Percentiles rank a stretch among this genome's conserved stretches.
These are phyloP conservation scores for Pomacea canaliculata DNA, from an alignment of 2,888 invertebrate genomes.

Conservation along the genomic window DNA sequence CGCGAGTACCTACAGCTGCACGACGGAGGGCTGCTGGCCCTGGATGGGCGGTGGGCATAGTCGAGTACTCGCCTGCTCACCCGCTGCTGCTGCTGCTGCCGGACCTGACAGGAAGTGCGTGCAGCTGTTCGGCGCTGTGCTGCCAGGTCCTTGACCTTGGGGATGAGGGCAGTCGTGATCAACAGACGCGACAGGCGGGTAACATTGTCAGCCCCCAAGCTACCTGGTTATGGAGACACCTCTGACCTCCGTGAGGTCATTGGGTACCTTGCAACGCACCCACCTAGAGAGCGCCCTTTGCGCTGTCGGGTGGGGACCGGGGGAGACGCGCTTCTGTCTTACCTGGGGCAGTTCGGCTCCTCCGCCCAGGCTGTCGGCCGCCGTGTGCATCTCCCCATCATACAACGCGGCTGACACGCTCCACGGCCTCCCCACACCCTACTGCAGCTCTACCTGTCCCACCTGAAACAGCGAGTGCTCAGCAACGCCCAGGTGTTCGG, in stretches of 20 bases:
- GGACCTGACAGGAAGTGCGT: slow-evolving; percentile 49
- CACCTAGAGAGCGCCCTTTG: slow-evolving; percentile 48
- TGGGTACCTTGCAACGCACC: slow-evolving; percentile 48
- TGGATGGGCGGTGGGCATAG: slow-evolving; percentile 57
- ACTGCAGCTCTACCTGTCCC: slow-evolving; percentile 45
- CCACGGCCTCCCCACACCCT: slow-evolving; percentile 37
- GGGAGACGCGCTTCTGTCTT: slow-evolving; percentile 56
- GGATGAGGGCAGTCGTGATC: slow-evolving; percentile 59
- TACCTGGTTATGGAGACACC: slow-evolving; percentile 59
- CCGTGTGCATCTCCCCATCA: slow-evolving; percentile 56
- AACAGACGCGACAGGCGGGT: slow-evolving; percentile 57
- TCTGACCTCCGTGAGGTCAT: slow-evolving; percentile 60
- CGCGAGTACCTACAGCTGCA: slow-evolving; percentile 60
- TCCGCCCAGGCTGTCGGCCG: slow-evolving; percentile 53
- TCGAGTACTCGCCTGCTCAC: slow-evolving; percentile 13
- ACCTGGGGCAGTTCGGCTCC: slow-evolving; percentile 64
- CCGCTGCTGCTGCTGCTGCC: slow-evolving; percentile 56
- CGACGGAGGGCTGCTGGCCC: slow-evolving; percentile 60
- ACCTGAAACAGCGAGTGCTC: slow-evolving; percentile 49
- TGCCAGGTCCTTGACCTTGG: slow-evolving; percentile 45
- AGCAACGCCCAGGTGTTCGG: slow-evolving; percentile 49
- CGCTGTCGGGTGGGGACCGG: slow-evolving; percentile 58
- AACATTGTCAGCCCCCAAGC: slow-evolving; percentile 55
- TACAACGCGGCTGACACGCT: slow-evolving; percentile 33
- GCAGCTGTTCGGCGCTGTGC: slow-evolving; percentile 44